Conservation (phyloP, 2,113 vertebrate genomes). For the Bubo bubo region DNA sequence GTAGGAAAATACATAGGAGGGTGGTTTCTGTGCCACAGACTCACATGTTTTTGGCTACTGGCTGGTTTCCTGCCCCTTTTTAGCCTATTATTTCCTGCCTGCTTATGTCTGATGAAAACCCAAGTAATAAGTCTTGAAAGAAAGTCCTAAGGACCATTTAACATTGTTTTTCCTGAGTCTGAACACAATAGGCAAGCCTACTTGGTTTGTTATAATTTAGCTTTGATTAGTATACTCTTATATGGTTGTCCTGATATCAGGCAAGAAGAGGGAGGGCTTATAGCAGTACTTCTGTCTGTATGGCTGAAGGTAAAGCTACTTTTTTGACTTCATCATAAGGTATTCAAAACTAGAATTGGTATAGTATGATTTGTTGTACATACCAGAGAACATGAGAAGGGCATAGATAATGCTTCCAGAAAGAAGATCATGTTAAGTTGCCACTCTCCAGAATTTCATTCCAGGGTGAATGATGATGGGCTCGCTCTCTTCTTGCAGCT, state of each 20-base stretch:
- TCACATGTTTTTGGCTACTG: not conserved
- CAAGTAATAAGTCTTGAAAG: not conserved
- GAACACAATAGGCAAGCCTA: not conserved
- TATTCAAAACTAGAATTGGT: not conserved
- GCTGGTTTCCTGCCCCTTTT: not conserved
- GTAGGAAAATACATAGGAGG: not conserved
- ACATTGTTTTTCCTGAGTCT: not conserved
- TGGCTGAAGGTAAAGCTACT: not conserved
- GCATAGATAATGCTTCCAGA: not conserved
- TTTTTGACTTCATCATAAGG: not conserved
- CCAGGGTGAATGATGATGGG: not conserved
- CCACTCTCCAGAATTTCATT: not conserved
- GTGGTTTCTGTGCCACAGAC: not conserved
- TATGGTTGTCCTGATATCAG: not conserved
- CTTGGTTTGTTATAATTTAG: not conserved
- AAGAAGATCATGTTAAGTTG: not conserved
- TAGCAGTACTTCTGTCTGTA: not conserved
- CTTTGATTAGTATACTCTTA: not conserved
- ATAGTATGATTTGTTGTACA: not conserved
- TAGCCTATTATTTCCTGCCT: not conserved
- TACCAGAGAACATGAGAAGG: not conserved
- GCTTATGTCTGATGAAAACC: not conserved
- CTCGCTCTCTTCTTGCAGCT: slow-evolving; percentile 76
- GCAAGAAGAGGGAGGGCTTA: not conserved
- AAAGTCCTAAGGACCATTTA: not conserved